Evolutionary conservation across 2,888 invertebrate species (phyloP).

Genomic region (Brachypalpus laphriformis): DNA sequence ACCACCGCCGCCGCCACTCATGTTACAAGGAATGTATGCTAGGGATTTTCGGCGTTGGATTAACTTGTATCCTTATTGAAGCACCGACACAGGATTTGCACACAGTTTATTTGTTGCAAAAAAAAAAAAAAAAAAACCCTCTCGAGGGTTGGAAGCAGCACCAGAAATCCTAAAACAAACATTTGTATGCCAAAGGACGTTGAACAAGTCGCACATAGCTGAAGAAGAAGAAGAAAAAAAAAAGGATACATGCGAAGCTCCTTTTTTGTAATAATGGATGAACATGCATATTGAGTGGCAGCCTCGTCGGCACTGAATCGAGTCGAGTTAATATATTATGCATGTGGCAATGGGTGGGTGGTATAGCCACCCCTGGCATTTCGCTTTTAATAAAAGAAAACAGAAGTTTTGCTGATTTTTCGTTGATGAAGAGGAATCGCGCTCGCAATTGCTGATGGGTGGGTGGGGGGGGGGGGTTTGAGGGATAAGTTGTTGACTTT

Average conservation of each 20-base stretch:
- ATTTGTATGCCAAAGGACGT: conserved; percentile 57
- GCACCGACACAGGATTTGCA: conserved; percentile 63
- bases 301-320: conserved; percentile 51
- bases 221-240: background rate
- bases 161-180: conserved; percentile 66
- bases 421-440: conserved; percentile 58
- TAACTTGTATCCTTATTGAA: conserved; percentile 69
- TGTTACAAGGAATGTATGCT: conserved; percentile 54
- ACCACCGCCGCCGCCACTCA: conserved; percentile 10
- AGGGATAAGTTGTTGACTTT: conserved; percentile 66
- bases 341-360: conserved; percentile 62
- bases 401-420: conserved; percentile 70
- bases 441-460: background rate
- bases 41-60: conserved; percentile 58
- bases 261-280: conserved; percentile 65
- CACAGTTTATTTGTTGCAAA: conserved; percentile 63
- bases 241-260: conserved; percentile 58
- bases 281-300: conserved; percentile 72
- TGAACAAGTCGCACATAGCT: no score
- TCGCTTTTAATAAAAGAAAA: conserved; percentile 64
- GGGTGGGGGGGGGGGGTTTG: background rate
- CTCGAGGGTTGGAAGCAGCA: conserved; percentile 40
- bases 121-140: conserved; percentile 11
- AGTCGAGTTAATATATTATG: conserved; percentile 73
- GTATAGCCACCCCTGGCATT: conserved; percentile 11